Conservation (phyloP, 53 echinoderm and acorn worm genomes). For the Hippasteria phrygiana region DNA sequence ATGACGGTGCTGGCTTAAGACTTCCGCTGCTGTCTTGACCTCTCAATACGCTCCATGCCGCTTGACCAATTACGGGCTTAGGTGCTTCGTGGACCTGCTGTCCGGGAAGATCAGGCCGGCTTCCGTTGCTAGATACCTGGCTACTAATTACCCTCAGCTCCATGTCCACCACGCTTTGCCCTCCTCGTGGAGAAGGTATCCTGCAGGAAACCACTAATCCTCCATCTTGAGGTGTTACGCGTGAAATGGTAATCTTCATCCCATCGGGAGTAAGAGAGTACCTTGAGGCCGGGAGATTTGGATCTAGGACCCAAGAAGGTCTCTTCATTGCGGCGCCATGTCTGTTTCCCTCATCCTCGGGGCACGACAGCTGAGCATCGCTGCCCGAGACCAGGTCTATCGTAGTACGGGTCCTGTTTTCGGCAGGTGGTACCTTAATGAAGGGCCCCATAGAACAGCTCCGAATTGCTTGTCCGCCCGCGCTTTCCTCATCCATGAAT, state of each 20-base stretch:
- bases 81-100: slow-evolving; percentile 28
- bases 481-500: slow-evolving; percentile 33
- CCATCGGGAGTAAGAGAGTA: slow-evolving; percentile 69
- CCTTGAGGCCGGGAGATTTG: slow-evolving; percentile 49
- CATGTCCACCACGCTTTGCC: slow-evolving; percentile 34
- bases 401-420: slow-evolving; percentile 36
- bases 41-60: slow-evolving; percentile 30
- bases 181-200: not conserved
- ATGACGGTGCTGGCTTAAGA: slow-evolving; percentile 12
- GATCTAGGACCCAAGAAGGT: slow-evolving; percentile 27
- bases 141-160: slow-evolving; percentile 30
- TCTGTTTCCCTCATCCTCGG: slow-evolving; percentile 28
- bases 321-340: not conserved
- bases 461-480: slow-evolving; percentile 15
- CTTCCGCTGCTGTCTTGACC: slow-evolving; percentile 34
- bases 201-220: slow-evolving; percentile 72
- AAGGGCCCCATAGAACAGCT: slow-evolving; percentile 61
- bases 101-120: slow-evolving; percentile 22
- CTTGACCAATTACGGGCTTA: slow-evolving; percentile 49
- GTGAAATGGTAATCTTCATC: slow-evolving; percentile 57
- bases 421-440: slow-evolving; percentile 2
- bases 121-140: not conserved
- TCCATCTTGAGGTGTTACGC: slow-evolving; percentile 52
- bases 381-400: slow-evolving; percentile 23
- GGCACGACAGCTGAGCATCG: slow-evolving; percentile 59